A percentile compares a stretch with the other conserved stretches of the same genome.
Conservation (phyloP, 2,888 invertebrate species). For the Rhorus exstirpatorius region DNA sequence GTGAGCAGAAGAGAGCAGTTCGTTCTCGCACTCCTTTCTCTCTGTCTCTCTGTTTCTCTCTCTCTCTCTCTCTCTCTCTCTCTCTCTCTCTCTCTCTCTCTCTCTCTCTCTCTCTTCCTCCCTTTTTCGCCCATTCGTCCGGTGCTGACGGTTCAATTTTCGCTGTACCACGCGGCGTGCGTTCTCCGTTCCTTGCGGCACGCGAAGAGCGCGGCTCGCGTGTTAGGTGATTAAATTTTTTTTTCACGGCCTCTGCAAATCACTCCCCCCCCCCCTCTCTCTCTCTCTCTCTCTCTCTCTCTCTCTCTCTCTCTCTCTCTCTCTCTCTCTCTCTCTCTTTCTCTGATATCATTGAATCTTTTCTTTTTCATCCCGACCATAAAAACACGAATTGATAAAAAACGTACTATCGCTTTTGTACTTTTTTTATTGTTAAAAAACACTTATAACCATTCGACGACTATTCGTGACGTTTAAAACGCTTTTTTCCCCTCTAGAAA, state of each 20-base stretch:
- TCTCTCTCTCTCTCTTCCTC: constrained; percentile 1
- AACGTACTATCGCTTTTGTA: background rate
- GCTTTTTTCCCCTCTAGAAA: background rate
- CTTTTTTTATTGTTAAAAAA: constrained; percentile 1
- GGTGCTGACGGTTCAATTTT: constrained; percentile 63
- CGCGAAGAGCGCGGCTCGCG: constrained; percentile 49
- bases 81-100: background rate
- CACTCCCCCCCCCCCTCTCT: background rate
- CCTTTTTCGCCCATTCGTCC: constrained; percentile 10
- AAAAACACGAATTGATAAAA: constrained; percentile 1
- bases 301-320: too few relatives aligned
- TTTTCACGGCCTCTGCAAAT: background rate
- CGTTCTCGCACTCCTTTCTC: constrained; percentile 28
- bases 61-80: constrained; percentile 10
- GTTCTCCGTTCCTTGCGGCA: constrained; percentile 32
- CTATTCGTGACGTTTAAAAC: background rate
- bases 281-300: too few relatives aligned
- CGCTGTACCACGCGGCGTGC: constrained; percentile 39
- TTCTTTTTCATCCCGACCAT: background rate
- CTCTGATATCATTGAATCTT: background rate
- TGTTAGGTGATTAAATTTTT: constrained; percentile 56
- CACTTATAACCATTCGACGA: background rate
- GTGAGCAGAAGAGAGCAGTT: constrained; percentile 41
- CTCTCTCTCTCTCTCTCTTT: background rate
- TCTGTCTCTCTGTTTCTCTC: constrained; percentile 18